phyloP scores from a whole-genome alignment of 2,113 vertebrate species.

The Acrocephalus kingi region DNA sequence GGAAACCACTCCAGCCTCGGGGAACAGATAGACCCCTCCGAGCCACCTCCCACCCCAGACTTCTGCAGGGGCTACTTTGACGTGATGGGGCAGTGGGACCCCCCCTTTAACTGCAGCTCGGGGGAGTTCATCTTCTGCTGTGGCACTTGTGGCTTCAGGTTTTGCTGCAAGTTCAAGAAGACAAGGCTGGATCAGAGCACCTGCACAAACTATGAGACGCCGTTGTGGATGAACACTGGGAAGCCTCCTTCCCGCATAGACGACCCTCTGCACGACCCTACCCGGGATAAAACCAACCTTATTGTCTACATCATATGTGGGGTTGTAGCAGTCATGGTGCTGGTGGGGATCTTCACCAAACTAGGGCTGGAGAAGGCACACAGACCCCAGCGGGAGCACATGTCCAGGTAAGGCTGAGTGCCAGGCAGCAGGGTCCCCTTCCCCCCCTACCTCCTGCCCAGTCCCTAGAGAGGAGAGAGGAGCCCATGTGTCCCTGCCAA shows the following conservation, averaged over 20 bases:
- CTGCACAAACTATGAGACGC: constrained; percentile 96
- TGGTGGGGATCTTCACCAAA: constrained; percentile 99
- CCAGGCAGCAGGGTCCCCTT: neutral
- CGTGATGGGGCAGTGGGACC: constrained; percentile 99
- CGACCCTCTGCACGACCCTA: constrained; percentile 88
- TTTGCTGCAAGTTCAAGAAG: constrained; percentile 95
- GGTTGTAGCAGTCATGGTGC: constrained; percentile 98
- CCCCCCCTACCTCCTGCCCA: neutral
- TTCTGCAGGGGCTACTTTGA: constrained; percentile 96
- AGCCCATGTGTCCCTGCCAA: neutral
- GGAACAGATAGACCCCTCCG: constrained; percentile 82
- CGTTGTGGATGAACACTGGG: constrained; percentile 91
- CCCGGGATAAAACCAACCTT: constrained; percentile 98
- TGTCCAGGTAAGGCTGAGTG: constrained; percentile 86
- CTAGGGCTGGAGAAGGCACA: constrained; percentile 97
- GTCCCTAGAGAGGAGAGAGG: neutral
- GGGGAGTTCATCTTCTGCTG: constrained; percentile 97
- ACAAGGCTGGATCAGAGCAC: constrained; percentile 93
- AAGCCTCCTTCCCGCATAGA: constrained; percentile 91
- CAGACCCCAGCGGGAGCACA: constrained; percentile 96
- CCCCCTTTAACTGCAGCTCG: constrained; percentile 95
- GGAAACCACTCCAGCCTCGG: constrained; percentile 88
- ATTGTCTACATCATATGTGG: constrained; percentile 99
- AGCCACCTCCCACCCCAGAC: constrained; percentile 88
- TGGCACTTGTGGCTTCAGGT: constrained; percentile 99